Conservation (phyloP, 2,797 vertebrate genomes). For the Trachurus trachurus region DNA sequence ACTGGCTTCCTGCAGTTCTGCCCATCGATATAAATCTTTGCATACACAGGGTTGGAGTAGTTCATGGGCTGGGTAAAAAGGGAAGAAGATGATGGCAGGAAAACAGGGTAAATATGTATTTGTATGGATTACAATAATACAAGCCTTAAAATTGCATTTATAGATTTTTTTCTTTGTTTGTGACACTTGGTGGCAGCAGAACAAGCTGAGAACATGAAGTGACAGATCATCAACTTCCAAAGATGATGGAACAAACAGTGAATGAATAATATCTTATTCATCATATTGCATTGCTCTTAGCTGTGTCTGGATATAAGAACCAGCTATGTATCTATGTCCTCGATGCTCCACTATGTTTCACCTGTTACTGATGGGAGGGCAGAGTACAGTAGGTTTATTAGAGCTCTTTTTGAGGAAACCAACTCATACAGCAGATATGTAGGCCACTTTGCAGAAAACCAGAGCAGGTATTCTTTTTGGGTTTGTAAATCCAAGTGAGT, state of each 20-base stretch:
- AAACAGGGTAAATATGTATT: neutral
- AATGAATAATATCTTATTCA: neutral
- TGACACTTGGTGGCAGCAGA: neutral
- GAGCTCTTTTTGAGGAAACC: too few species aligned
- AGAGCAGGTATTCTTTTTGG: neutral
- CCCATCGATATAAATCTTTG: conserved; percentile 97
- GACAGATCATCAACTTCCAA: neutral
- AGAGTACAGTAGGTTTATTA: neutral
- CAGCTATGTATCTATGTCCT: neutral
- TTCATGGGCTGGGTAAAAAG: conserved; percentile 91
- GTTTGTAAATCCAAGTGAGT: neutral
- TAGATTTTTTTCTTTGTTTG: neutral
- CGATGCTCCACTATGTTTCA: neutral
- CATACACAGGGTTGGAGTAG: conserved; percentile 98
- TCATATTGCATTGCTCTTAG: conserved; percentile 1
- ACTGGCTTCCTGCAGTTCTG: conserved; percentile 98
- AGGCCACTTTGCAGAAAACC: conserved; percentile 1
- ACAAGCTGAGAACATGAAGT: conserved; percentile 13
- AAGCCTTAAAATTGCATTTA: conserved; percentile 40
- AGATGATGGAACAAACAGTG: neutral
- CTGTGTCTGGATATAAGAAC: neutral
- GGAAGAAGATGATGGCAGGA: neutral
- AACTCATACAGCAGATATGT: neutral
- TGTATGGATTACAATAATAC: conserved; percentile 5
- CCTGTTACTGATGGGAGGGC: too few species aligned